phyloP scores from a whole-genome alignment of 2,797 vertebrate genomes.

The Phataginus tricuspis region DNA sequence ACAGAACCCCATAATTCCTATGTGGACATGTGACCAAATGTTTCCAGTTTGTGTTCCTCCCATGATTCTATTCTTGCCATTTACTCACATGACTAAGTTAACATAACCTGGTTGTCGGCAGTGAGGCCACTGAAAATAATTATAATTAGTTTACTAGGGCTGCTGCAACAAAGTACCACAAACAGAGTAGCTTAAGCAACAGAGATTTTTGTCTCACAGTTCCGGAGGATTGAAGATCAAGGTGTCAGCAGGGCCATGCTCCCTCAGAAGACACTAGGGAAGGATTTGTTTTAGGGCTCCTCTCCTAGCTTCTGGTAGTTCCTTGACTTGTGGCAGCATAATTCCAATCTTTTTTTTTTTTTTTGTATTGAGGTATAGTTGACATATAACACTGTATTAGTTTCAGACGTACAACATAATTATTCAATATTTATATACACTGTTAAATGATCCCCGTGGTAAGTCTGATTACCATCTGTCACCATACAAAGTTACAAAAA shows the following conservation, averaged over 20 bases:
- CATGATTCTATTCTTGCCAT: constrained; percentile 34
- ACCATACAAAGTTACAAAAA: background rate
- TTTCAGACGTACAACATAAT: background rate
- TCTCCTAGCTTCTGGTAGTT: background rate
- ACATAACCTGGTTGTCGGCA: background rate
- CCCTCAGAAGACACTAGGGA: background rate
- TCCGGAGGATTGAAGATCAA: background rate
- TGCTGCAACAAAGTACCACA: background rate
- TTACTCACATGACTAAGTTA: constrained; percentile 9
- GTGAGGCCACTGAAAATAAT: constrained; percentile 1
- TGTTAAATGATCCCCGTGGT: background rate
- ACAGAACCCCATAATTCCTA: background rate
- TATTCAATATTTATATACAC: background rate
- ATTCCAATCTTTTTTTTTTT: background rate
- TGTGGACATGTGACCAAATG: constrained; percentile 18
- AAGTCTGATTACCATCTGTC: background rate
- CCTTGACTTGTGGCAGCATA: background rate
- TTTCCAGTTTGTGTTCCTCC: constrained; percentile 40
- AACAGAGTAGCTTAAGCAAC: background rate
- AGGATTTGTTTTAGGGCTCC: background rate
- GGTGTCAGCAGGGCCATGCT: background rate
- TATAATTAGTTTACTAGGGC: background rate
- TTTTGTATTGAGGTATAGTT: background rate
- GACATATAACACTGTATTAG: background rate
- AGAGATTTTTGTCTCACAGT: background rate